Evolutionary conservation across 2,888 invertebrate genomes (phyloP), one percentile per base, ranked within the genome.

Genomic region (Nebria brevicollis): DNA sequence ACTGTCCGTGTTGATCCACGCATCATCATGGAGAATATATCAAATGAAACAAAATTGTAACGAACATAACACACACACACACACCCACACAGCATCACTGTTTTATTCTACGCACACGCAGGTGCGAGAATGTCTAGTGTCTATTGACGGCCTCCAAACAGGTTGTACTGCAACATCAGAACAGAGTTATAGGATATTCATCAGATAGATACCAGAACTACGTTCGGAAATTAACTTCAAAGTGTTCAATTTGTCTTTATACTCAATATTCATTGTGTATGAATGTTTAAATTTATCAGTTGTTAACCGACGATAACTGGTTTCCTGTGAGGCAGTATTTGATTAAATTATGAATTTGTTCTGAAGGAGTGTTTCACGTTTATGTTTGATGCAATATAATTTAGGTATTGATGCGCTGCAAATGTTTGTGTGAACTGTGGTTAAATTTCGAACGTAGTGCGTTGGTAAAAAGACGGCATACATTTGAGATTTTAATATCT

Each of bases 121-220:
- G 85, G 85, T 85, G 84, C 84, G 86, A 85, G 87, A 75, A 75
- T 82, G 75, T 65, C 73, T 72, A 65, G 86, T 87, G 85, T 85
- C 88, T 89, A 89, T 87, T 89, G 89, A 84, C 89, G 89, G 86
- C 89, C 89, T 86, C 89, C 87, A 87, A 89, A 89, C 85, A 89
- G 88, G 85, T 89, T 89, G 86, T 89, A 89, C 89, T 89, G 89
- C 87, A 89, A 89, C 88, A 89, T 87, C 85, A 87, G 86, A 87
- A 87, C 86, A 87, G 85, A 86, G 86, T 87, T 87, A 87, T 85
- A 86, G 86, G 85, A 84, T 86, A 85, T 85, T 75, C 15, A 70
- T 70, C 70, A 26, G 70, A 11, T 25, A 54, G 20, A 20, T 26
- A 70, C 26, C 70, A 5, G 54, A 6, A 7, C 54, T 54, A 54